Percentiles rank a stretch among this genome's conserved stretches.
These are phyloP conservation scores for Toxotes chatareus DNA, from an alignment of 2,113 vertebrate genomes.

Conservation along the genomic window DNA sequence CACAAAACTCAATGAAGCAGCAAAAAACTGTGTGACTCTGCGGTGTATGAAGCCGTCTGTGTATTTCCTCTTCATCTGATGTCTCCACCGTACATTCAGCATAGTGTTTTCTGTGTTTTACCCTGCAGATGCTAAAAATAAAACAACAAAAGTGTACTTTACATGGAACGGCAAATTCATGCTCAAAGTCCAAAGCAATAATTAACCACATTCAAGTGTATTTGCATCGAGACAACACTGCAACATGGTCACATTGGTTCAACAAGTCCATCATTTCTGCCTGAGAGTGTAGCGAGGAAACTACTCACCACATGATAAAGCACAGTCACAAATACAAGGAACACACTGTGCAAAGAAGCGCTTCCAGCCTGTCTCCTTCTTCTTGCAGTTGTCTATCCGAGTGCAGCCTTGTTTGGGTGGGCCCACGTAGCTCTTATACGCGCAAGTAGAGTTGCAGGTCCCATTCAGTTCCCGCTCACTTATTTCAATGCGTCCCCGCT, in stretches of 20 bases:
- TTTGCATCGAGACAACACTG: slow-evolving; percentile 12
- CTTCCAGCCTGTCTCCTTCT: slow-evolving; percentile 85
- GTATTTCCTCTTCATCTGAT: slow-evolving; percentile 25
- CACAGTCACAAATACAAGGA: slow-evolving; percentile 87
- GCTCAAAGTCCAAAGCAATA: slow-evolving; percentile 17
- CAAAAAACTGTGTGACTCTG: no score
- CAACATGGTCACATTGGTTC: slow-evolving; percentile 1
- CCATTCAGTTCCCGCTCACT: slow-evolving; percentile 83
- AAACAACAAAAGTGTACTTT: neutral
- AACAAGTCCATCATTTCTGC: neutral
- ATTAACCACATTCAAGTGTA: slow-evolving; percentile 1
- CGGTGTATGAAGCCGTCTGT: slow-evolving; percentile 4
- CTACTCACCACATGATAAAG: slow-evolving; percentile 82
- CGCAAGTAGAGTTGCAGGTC: slow-evolving; percentile 84
- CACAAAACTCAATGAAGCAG: no score
- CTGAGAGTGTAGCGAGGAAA: neutral
- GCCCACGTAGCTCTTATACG: slow-evolving; percentile 76
- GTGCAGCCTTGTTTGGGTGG: slow-evolving; percentile 80
- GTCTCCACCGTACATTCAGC: slow-evolving; percentile 18
- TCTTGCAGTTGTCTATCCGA: slow-evolving; percentile 83
- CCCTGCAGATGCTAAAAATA: slow-evolving; percentile 57
- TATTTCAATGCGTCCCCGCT: slow-evolving; percentile 82
- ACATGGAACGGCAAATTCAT: neutral
- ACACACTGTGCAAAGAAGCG: slow-evolving; percentile 85
- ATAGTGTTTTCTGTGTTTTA: slow-evolving; percentile 38